These are phyloP conservation scores for Orchestes rusci DNA, from an alignment of 2,888 invertebrate species.

Conservation along the genomic window DNA sequence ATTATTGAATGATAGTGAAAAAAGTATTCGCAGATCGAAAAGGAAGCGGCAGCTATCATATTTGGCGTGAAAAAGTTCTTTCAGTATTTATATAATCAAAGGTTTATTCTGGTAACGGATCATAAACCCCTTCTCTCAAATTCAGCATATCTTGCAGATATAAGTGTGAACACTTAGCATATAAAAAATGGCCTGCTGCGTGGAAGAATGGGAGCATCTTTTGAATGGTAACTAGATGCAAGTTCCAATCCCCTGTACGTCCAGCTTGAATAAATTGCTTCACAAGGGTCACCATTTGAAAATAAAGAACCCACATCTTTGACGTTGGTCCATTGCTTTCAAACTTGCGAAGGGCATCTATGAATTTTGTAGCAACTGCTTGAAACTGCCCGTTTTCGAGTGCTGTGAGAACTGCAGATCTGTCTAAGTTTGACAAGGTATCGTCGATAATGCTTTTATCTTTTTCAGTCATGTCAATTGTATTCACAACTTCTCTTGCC, in stretches of 20 bases:
- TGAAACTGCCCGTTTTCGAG: constrained; percentile 2
- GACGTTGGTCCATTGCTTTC: neutral
- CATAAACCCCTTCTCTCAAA: constrained; percentile 9
- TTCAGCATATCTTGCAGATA: too few relatives aligned
- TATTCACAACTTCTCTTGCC: constrained; percentile 6
- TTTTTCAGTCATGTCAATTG: constrained; percentile 1
- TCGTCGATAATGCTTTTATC: constrained; percentile 2
- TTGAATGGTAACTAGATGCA: too few relatives aligned
- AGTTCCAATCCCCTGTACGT: too few relatives aligned
- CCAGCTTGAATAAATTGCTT: too few relatives aligned
- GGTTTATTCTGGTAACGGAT: constrained; percentile 6
- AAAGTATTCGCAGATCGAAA: constrained; percentile 6
- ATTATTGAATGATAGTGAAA: constrained; percentile 8
- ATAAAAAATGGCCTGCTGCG: too few relatives aligned
- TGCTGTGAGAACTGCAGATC: neutral
- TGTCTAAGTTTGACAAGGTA: constrained; percentile 2
- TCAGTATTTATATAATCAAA: too few relatives aligned
- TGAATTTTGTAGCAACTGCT: neutral
- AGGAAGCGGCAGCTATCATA: too few relatives aligned
- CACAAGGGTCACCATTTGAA: neutral
- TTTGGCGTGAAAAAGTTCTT: too few relatives aligned
- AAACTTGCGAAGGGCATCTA: neutral
- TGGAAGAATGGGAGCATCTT: too few relatives aligned
- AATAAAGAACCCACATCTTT: neutral
- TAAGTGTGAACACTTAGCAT: too few relatives aligned